These are phyloP conservation scores for Frieseomelitta varia DNA, from an alignment of 1,140 invertebrate species.

Conservation along the genomic window DNA sequence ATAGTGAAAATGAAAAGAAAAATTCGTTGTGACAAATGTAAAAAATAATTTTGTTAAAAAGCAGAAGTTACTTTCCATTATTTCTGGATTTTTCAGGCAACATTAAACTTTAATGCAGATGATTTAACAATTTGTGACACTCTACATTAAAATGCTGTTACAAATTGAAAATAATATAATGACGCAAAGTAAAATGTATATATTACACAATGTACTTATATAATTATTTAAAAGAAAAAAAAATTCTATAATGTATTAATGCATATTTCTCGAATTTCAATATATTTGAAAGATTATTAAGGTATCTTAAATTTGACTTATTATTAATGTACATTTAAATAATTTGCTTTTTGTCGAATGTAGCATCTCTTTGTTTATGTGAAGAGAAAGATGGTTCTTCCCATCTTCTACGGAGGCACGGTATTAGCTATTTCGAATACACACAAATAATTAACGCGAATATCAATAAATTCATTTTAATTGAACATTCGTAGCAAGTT, in stretches of 20 bases:
- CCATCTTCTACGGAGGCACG: not conserved
- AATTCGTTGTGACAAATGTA: not conserved
- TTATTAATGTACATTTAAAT: slow-evolving; percentile 34
- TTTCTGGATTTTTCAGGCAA: slow-evolving; percentile 21
- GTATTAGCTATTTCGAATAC: slow-evolving; percentile 34
- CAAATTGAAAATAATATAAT: not conserved
- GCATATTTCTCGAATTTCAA: not conserved
- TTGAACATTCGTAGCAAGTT: not conserved
- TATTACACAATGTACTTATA: not conserved
- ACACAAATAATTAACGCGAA: not conserved
- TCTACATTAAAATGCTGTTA: not conserved
- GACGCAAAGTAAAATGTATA: not conserved
- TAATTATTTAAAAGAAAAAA: not conserved
- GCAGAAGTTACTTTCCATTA: slow-evolving; percentile 13
- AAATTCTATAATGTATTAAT: not conserved
- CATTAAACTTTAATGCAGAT: slow-evolving; percentile 17
- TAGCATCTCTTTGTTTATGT: not conserved
- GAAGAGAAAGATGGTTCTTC: not conserved
- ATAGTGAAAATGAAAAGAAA: not conserved
- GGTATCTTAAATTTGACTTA: not conserved
- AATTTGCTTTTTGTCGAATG: not conserved
- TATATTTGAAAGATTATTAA: not conserved
- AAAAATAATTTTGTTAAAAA: slow-evolving; percentile 12
- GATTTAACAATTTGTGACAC: not conserved
- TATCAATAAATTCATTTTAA: slow-evolving; percentile 1